Evolutionary conservation across 2,888 invertebrate species (phyloP), one percentile per base, ranked within the genome.

Genomic region (Tryphoninae sp.): DNA sequence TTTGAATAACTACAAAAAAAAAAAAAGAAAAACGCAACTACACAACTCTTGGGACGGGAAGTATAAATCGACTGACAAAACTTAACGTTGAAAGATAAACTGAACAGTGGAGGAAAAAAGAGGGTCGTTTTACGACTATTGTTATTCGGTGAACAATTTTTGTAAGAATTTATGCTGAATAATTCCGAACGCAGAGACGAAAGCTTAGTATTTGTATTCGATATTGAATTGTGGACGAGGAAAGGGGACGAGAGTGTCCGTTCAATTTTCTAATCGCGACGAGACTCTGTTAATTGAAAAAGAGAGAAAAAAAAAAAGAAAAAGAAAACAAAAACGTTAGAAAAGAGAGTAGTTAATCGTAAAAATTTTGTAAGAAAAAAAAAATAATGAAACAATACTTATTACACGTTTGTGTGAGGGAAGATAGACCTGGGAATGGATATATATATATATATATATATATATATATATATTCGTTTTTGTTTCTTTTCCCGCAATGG

Each of bases 401-500:
- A 45, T 13, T 13, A 45, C 9, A 13, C 45, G 9, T 9, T 13
- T 13, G 13, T 13, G 13, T 13, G 45, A 45, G 45, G 11, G 13
- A 9, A 45, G 45, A 13, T 45, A 45, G 45, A 42, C 6, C 26
- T 64, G n/a, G 13, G n/a, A 33, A 62, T 26, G 11, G 4, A 62
- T 42, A 23, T 49, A 13, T n/a, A 59, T 6, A 61, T 11, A 19
- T 26, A 49, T 8, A 3, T 13, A 19, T 7, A 19, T 1, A 19
- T 1, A 19, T 19, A 19, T 19, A 19, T 19, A 53, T 51, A 23
- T 62, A 40, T 62, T 62, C 19, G 42, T 33, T 72, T 4, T 67
- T 74, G 72, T 76, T 67, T 86, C 83, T 83, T 79, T 78, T 85
- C 86, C 84, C 85, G 80, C 86, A 88, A 90, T 90, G 89, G 88